phyloP scores from a whole-genome alignment of 2,888 invertebrate species.

The Drosophila glabriapex region DNA sequence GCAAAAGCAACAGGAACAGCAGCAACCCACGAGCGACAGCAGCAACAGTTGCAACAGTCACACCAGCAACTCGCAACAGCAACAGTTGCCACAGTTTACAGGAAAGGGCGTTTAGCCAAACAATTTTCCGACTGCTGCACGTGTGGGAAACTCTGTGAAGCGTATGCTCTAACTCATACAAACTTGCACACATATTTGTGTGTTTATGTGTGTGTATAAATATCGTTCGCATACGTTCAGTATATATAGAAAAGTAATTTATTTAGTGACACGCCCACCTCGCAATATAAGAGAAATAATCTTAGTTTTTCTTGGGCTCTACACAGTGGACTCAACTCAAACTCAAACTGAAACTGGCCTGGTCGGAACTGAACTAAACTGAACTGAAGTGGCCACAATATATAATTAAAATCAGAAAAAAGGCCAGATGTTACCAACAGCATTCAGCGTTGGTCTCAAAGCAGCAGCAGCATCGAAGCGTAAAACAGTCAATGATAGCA shows the following conservation, averaged over 20 bases:
- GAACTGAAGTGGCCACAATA: constrained; percentile 75
- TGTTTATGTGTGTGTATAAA: constrained; percentile 16
- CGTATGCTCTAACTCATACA: constrained; percentile 29
- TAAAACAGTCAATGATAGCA: constrained; percentile 55
- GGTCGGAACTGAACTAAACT: constrained; percentile 9
- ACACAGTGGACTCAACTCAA: constrained; percentile 12
- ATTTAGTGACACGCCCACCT: constrained; percentile 77
- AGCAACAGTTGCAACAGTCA: constrained; percentile 44
- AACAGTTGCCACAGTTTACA: constrained; percentile 46
- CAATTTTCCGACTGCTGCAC: constrained; percentile 69
- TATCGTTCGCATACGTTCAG: constrained; percentile 25
- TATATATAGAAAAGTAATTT: constrained; percentile 79
- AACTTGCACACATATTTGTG: constrained; percentile 8
- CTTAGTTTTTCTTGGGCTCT: constrained; percentile 68
- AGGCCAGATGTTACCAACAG: constrained; percentile 68
- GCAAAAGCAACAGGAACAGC: constrained; percentile 23
- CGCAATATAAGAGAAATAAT: constrained; percentile 72
- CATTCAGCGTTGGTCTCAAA: constrained; percentile 14
- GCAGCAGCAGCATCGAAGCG: constrained; percentile 30
- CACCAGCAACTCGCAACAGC: constrained; percentile 19
- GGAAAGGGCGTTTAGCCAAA: constrained; percentile 77
- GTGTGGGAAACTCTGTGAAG: constrained; percentile 64
- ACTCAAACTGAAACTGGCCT: constrained; percentile 2
- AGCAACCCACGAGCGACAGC: constrained; percentile 58
- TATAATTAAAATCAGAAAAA: constrained; percentile 77